A percentile compares a stretch with the other conserved stretches of the same genome.
Conservation (phyloP, 2,113 vertebrate genomes). For the Cacatua alba region DNA sequence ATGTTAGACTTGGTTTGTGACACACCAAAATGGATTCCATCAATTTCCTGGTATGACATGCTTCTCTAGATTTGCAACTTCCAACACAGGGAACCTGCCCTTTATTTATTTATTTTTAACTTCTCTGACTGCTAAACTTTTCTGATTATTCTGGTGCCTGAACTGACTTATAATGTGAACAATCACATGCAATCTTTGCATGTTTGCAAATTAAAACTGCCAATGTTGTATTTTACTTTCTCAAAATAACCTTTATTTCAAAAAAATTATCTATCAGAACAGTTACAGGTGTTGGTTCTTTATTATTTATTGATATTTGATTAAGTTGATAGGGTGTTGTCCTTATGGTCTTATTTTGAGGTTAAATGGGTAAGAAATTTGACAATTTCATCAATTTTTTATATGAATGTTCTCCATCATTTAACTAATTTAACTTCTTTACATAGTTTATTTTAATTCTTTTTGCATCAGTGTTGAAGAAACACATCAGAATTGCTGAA, state of each 20-base stretch:
- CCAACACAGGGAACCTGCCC: neutral
- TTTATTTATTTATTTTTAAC: neutral
- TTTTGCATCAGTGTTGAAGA: neutral
- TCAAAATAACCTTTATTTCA: neutral
- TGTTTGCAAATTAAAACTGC: neutral
- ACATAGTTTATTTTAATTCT: neutral
- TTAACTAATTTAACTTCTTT: neutral
- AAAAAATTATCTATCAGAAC: neutral
- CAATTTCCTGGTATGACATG: neutral
- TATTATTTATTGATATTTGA: neutral
- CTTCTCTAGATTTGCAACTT: neutral
- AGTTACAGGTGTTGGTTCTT: fast-evolving
- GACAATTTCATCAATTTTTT: neutral
- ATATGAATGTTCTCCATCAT: neutral
- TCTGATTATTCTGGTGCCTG: neutral
- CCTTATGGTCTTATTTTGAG: neutral
- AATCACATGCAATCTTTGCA: neutral
- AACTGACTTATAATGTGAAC: neutral
- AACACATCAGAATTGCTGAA: too few species aligned
- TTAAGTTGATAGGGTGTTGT: neutral
- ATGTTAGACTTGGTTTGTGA: neutral
- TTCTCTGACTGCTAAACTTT: neutral
- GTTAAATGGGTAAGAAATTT: neutral
- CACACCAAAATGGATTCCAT: neutral
- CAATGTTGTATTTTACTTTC: neutral